These are phyloP conservation scores for Agrochola lychnidis DNA, from an alignment of 2,888 invertebrate species.

Conservation along the genomic window DNA sequence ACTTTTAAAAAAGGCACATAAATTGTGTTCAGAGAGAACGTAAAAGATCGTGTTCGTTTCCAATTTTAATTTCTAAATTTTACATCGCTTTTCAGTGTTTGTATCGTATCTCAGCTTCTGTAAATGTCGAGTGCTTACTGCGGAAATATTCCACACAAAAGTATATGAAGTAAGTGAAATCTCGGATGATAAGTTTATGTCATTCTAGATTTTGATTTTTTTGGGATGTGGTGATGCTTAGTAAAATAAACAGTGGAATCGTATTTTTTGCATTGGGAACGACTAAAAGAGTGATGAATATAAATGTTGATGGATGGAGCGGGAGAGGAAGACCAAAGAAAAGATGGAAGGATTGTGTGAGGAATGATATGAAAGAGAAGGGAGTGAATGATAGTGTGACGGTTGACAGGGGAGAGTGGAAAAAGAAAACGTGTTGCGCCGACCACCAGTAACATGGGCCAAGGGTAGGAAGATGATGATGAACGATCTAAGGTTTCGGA, in stretches of 20 bases:
- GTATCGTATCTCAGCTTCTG: not conserved
- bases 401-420: too few relatives aligned
- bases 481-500: not conserved
- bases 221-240: not conserved
- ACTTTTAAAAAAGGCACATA: conserved; percentile 68
- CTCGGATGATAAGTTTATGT: conserved; percentile 41
- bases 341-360: too few relatives aligned
- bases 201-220: conserved; percentile 47
- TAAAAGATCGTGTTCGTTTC: conserved; percentile 6
- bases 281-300: too few relatives aligned
- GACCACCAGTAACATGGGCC: too few relatives aligned
- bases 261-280: too few relatives aligned
- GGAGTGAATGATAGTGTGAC: too few relatives aligned
- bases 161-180: conserved; percentile 12
- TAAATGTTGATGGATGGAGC: too few relatives aligned
- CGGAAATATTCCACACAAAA: not conserved
- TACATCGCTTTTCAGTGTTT: conserved; percentile 25
- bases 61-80: conserved; percentile 41
- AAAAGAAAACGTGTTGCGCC: too few relatives aligned
- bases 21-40: conserved; percentile 60
- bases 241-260: not conserved
- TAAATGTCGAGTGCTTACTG: not conserved
- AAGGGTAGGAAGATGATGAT: too few relatives aligned
- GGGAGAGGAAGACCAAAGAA: too few relatives aligned
- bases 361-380: too few relatives aligned